These are phyloP conservation scores for Dascillus cervinus DNA, from an alignment of 2,888 invertebrate species.

Conservation along the genomic window DNA sequence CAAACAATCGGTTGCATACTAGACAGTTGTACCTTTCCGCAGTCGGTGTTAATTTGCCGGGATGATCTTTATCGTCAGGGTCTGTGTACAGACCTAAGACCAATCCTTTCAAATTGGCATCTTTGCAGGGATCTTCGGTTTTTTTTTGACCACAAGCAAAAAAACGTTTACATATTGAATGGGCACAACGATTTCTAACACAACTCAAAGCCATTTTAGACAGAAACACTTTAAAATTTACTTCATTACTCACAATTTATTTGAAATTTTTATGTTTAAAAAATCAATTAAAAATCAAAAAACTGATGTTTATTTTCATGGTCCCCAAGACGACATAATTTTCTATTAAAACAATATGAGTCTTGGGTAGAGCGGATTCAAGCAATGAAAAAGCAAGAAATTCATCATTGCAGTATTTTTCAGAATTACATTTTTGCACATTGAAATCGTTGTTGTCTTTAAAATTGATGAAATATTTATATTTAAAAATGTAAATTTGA, in stretches of 20 bases:
- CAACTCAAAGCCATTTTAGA: too few relatives aligned
- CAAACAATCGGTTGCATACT: conserved; percentile 49
- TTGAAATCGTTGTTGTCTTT: neutral
- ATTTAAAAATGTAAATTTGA: too few relatives aligned
- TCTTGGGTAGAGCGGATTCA: conserved; percentile 4
- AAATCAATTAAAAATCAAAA: conserved; percentile 2
- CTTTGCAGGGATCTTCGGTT: conserved; percentile 26
- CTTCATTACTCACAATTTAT: conserved; percentile 4
- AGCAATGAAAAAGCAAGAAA: too few relatives aligned
- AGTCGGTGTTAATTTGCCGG: conserved; percentile 54
- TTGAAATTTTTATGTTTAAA: conserved; percentile 3
- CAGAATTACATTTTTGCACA: neutral
- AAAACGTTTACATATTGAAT: too few relatives aligned
- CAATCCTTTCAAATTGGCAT: conserved; percentile 42
- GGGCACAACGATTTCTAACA: too few relatives aligned
- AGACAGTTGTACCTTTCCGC: conserved; percentile 53
- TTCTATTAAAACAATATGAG: too few relatives aligned
- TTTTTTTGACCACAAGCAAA: too few relatives aligned
- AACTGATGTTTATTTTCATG: conserved; percentile 1
- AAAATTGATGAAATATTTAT: neutral
- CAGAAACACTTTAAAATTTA: conserved; percentile 3
- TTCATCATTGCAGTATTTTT: too few relatives aligned
- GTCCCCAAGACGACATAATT: conserved; percentile 6
- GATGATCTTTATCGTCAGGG: conserved; percentile 45
- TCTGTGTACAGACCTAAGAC: conserved; percentile 58